phyloP scores from a whole-genome alignment of 2,797 vertebrate genomes.

The Sebastes vulpes region DNA sequence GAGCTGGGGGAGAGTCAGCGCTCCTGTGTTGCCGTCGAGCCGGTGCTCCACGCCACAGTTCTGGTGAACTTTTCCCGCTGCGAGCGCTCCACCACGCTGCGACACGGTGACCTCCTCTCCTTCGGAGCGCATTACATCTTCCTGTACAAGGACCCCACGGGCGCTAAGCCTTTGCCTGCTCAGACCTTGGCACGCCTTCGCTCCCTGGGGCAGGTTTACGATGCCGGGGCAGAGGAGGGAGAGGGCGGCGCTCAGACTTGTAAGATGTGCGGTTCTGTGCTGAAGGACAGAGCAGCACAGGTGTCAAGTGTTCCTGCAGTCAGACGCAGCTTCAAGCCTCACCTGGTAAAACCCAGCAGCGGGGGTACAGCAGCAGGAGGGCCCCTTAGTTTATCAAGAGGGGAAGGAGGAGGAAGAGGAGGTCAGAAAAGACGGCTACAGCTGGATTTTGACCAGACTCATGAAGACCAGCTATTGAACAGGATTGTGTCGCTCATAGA shows the following conservation, averaged over 20 bases:
- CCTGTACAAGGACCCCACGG: constrained; percentile 93
- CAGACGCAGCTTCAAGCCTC: constrained; percentile 77
- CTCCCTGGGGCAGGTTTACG: constrained; percentile 80
- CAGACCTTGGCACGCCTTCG: constrained; percentile 89
- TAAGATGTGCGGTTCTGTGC: constrained; percentile 85
- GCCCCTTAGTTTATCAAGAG: constrained; percentile 27
- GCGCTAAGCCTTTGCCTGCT: constrained; percentile 89
- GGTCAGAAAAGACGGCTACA: constrained; percentile 86
- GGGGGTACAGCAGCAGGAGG: constrained; percentile 15
- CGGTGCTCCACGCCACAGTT: constrained; percentile 87
- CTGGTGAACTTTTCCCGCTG: constrained; percentile 92
- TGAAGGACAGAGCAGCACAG: constrained; percentile 74
- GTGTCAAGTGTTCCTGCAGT: constrained; percentile 40
- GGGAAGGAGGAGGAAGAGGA: constrained; percentile 31
- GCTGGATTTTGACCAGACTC: constrained; percentile 90
- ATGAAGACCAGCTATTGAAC: constrained; percentile 90
- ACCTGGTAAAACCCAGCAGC: constrained; percentile 76
- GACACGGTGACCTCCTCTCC: constrained; percentile 94
- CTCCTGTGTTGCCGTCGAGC: constrained; percentile 86
- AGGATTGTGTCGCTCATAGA: constrained; percentile 92
- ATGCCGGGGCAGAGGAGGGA: constrained; percentile 65
- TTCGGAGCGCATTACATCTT: constrained; percentile 95
- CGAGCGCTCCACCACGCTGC: constrained; percentile 87
- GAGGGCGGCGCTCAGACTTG: constrained; percentile 76
- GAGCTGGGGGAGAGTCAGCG: constrained; percentile 63